Evolutionary conservation across 2,113 vertebrate genomes (phyloP).

Genomic region (Mormyrus iriodes): DNA sequence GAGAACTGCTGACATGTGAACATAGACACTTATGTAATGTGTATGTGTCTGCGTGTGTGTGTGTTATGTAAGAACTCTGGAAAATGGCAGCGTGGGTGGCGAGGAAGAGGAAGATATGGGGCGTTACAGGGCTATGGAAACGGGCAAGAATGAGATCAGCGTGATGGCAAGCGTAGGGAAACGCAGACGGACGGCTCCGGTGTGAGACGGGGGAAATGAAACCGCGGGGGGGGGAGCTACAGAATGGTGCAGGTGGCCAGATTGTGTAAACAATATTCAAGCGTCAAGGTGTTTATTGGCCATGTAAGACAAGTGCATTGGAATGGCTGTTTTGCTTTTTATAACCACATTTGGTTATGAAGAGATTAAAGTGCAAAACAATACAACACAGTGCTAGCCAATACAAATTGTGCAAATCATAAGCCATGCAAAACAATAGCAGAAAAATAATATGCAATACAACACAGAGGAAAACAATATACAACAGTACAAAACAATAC

Average conservation of each 20-base stretch:
- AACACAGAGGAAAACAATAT: neutral
- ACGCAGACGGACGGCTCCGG: neutral
- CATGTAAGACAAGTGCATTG: neutral
- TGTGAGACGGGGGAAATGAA: neutral
- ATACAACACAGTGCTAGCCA: neutral
- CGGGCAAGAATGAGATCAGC: neutral
- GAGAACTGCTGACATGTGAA: neutral
- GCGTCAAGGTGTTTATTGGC: neutral
- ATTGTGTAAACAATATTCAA: neutral
- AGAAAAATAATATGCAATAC: neutral
- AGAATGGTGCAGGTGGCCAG: neutral
- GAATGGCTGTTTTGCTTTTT: neutral
- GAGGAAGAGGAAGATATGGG: neutral
- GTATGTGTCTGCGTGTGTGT: neutral
- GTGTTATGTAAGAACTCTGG: neutral
- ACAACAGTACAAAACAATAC: too few relatives aligned
- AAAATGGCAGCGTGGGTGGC: neutral
- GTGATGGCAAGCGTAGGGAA: neutral
- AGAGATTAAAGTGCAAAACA: neutral
- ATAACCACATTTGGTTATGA: neutral
- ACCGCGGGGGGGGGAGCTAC: neutral
- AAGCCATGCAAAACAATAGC: neutral
- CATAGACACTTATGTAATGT: neutral
- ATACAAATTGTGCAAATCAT: neutral
- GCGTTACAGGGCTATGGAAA: neutral